Evolutionary conservation across 2,888 invertebrate species (phyloP), one percentile per base, ranked within the genome.

Genomic region (Euclidia mi): DNA sequence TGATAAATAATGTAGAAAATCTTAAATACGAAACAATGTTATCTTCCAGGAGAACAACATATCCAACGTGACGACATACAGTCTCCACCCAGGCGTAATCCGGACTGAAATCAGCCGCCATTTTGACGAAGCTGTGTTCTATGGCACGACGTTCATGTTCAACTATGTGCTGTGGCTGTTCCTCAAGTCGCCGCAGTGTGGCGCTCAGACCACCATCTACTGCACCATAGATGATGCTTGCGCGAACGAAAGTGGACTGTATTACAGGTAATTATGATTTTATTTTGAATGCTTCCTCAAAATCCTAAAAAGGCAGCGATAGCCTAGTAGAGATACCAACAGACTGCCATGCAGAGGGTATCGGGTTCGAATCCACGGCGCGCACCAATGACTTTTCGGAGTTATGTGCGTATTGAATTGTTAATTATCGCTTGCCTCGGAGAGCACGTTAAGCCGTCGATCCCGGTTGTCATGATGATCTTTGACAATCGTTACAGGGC

Each of bases 131-230:
- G 74, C 88, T 0, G 65, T 91, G 0, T 69, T 74, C 58, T 77
- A 61, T 46, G 91, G 92, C 0, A 75, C 86, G 4, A 73, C 84
- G 0, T 90, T 88, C 81, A 14, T 82, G 1, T 89, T 87, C 65
- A 71, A 87, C 34, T 76, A 86, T 62, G 31, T 95, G 0, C 76
- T 93, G 6, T 62, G 81, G 0, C 66, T 77, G 41, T 95, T 96
- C 70, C 76, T 95, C 18, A 95, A 96, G 80, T 95, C 94, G 1
- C 94, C 96, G 0, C 90, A 91, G 63, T 95, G 96, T 80, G 97
- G 97, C 9, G 97, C 97, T 0, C 97, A 97, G 88, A 97, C 97
- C 0, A 95, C 95, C 0, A 92, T 98, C 52, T 95, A 97, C 81
- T 97, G 97, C 78, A 95, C 96, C 0, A 89, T 96, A 0, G 96